phyloP scores from a whole-genome alignment of 2,888 invertebrate species.

The Sabatieria punctata region DNA sequence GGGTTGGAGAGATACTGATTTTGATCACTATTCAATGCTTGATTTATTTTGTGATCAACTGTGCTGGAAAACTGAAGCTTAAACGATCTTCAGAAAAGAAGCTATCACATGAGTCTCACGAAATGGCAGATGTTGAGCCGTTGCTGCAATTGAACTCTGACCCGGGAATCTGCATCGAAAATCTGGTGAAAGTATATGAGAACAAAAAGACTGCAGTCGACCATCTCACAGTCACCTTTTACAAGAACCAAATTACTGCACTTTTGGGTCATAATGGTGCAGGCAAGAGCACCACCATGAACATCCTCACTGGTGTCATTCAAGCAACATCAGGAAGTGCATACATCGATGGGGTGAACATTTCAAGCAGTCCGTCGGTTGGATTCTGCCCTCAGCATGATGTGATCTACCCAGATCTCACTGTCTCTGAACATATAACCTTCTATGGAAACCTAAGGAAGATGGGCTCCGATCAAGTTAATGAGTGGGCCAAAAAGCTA shows the following conservation, averaged over 20 bases:
- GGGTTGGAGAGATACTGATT: background rate
- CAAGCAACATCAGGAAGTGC: conserved; percentile 3
- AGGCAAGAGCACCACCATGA: conserved; percentile 9
- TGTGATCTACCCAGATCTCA: conserved; percentile 7
- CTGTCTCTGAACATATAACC: conserved; percentile 7
- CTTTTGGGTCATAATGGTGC: conserved; percentile 10
- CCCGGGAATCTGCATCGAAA: background rate
- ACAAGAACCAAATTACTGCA: conserved; percentile 7
- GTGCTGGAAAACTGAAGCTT: too few species aligned
- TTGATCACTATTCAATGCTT: background rate
- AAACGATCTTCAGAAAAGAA: too few species aligned
- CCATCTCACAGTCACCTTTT: conserved; percentile 3
- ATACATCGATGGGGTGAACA: background rate
- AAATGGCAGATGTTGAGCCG: conserved; percentile 1
- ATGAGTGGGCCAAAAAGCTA: background rate
- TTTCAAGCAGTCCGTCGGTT: background rate
- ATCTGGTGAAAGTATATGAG: conserved; percentile 5
- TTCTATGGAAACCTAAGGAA: conserved; percentile 4
- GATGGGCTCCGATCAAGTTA: background rate
- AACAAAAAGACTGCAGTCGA: conserved; percentile 2
- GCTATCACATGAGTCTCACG: too few species aligned
- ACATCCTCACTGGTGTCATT: conserved; percentile 8
- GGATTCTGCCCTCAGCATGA: conserved; percentile 10
- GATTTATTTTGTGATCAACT: background rate
- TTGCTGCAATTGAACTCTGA: background rate